Base-by-base conservation (phyloP, 2,888 invertebrate species). In the Gasteruption jaculator region DNA sequence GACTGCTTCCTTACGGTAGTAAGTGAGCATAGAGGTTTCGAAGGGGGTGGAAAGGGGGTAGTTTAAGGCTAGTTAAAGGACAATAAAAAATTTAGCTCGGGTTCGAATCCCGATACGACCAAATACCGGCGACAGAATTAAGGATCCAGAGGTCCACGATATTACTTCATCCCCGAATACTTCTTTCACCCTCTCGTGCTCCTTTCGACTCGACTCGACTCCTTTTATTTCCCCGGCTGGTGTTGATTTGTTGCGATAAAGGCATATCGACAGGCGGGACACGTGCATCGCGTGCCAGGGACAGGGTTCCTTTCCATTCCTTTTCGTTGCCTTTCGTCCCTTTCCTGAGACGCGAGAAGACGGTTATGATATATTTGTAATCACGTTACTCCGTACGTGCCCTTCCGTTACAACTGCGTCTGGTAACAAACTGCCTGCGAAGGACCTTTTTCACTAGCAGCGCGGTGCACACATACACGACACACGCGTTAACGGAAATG, bases 311-410 rank as follows among this genome's bases (percentile, higher is more conserved):
- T 38, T 45, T 40, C 38, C 49, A 49, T 41, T 48, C 45, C 37
- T 42, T 41, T 39, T 26, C 33, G 40, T 37, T 30, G 31, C 15
- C 18, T 22, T 35, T 22, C 15, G 8, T 21, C 11, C n/a, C 4
- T 34, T 22, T n/a, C 22, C 27, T 10, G n/a, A 16, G 31, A 21
- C 12, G 19, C 15, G 5, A 21, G 35, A 47, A 50, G 54, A 42
- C 57, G 56, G 56, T 64, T 68, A 65, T 68, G 68, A 68, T 68
- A 68, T 68, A 68, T 68, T 67, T 68, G 67, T 68, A 68, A 68
- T 68, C 67, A 60, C 54, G 62, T 67, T 65, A 61, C 56, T 45
- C 53, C 44, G 57, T 61, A 64, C 66, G 64, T 65, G 68, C 62
- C 65, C 54, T 63, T 68, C 65, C 58, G 58, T 65, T 65, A 64